Percentiles rank a stretch among this genome's conserved stretches.
phyloP scores from a whole-genome alignment of 2,797 vertebrate species.

The Mormyrus hasselquistii region DNA sequence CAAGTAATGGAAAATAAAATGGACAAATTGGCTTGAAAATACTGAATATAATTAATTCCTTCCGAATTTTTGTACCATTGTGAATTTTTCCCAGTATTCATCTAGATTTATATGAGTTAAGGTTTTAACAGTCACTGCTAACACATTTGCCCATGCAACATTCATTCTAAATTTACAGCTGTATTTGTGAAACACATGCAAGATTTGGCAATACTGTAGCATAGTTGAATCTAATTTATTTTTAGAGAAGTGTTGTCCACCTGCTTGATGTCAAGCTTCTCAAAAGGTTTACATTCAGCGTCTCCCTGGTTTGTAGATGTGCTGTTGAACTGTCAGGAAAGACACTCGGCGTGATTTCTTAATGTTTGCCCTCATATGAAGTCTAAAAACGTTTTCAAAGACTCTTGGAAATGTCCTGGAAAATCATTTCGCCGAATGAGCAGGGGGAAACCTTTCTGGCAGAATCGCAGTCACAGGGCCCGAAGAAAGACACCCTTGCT shows the following conservation, averaged over 20 bases:
- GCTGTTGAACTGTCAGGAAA: background rate
- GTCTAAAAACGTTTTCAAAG: background rate
- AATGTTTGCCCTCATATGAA: background rate
- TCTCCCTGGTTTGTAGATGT: background rate
- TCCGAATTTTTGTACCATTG: background rate
- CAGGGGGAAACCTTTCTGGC: background rate
- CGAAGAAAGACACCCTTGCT: background rate
- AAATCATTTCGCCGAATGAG: background rate
- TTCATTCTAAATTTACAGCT: background rate
- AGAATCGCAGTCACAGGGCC: background rate
- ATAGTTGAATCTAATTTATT: constrained; percentile 7
- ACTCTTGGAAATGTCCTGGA: background rate
- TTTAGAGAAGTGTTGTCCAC: constrained; percentile 10
- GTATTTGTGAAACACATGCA: background rate
- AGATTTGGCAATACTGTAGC: background rate
- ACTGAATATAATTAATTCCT: background rate
- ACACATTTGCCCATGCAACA: background rate
- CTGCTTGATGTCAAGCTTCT: background rate
- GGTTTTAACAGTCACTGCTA: background rate
- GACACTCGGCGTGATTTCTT: background rate
- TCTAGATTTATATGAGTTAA: background rate
- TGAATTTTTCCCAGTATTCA: background rate
- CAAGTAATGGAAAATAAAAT: background rate
- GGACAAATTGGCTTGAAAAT: background rate
- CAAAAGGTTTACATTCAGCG: background rate